Base-by-base conservation (phyloP, 2,888 invertebrate genomes). In the Pycnomerus fuliginosus region DNA sequence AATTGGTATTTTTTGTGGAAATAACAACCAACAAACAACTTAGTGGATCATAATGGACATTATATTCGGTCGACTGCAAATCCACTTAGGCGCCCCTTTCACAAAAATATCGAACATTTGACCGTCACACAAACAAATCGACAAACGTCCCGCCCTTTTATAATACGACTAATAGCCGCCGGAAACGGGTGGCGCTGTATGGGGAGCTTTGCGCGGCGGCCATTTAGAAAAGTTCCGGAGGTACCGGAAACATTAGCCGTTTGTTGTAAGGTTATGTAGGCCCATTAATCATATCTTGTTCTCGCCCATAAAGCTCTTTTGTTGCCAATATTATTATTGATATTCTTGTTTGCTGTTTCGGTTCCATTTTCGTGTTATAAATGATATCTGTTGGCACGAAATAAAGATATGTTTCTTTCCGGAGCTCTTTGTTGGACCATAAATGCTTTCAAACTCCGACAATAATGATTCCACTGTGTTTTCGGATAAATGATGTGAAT, bases 251-350 rank as follows among this genome's bases (percentile, higher is more conserved):
- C 71, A 71, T 72, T 71, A 70, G 68, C 65, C 68, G 59, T 64
- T 68, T 48, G 63, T 69, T 68, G 62, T 65, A 58, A 58, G 67
- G 62, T 69, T 66, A 65, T 69, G 62, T 64, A 58, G 49, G 47
- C 51, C 65, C 69, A 71, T 71, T 70, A 68, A 71, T 71, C 71
- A 71, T 70, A 70, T 67, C 67, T 68, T 64, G 65, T 67, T 70
- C 56, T 59, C 56, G 48, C 44, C 52, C 56, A 54, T 60, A 59
- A 62, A 55, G 52, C 50, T 49, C 57, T 55, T 31, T 64, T 65
- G 67, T 63, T 58, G 61, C 56, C 59, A 58, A 65, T 68, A 69
- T 68, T 66, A 67, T 71, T 71, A 71, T 71, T 70, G 70, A 71
- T 70, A 71, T 70, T 67, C 68, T 69, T 69, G 68, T 69, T 69